Evolutionary conservation across 2,113 vertebrate species (phyloP).

Genomic region (Archocentrus centrarchus): DNA sequence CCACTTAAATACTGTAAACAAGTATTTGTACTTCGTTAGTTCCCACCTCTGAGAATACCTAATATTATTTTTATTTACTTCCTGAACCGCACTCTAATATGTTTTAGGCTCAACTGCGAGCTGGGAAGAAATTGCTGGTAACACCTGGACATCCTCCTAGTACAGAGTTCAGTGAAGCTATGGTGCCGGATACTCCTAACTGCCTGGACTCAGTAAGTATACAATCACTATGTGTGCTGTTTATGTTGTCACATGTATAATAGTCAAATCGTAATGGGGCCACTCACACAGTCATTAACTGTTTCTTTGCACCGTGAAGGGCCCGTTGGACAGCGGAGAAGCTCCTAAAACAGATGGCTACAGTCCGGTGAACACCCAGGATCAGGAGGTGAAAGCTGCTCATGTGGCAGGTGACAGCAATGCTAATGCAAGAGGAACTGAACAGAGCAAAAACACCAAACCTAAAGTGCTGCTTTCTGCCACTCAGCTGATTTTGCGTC

Average conservation of each 20-base stretch:
- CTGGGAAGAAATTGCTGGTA: constrained; percentile 52
- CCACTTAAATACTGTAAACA: too few species aligned
- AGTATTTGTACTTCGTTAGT: too few species aligned
- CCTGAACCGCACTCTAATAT: background rate
- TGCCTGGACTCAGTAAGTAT: constrained; percentile 32
- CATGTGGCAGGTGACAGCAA: background rate
- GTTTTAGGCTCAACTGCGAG: constrained; percentile 74
- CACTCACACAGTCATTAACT: constrained; percentile 8
- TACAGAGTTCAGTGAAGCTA: constrained; percentile 37
- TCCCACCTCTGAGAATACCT: too few species aligned
- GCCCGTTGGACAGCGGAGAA: constrained; percentile 7
- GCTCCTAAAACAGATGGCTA: constrained; percentile 52
- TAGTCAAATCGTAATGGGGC: background rate
- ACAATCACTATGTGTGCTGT: background rate
- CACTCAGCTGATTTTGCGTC: constrained; percentile 74
- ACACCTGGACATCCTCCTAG: constrained; percentile 33
- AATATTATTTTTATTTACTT: background rate
- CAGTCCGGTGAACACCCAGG: constrained; percentile 57
- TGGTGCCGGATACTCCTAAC: constrained; percentile 46
- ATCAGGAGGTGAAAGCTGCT: constrained; percentile 37
- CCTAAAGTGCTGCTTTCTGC: constrained; percentile 55
- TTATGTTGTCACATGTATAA: background rate
- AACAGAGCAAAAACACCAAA: constrained; percentile 38
- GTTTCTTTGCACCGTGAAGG: constrained; percentile 36
- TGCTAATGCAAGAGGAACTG: background rate